A percentile compares a stretch with the other conserved stretches of the same genome.
Evolutionary conservation across 2,797 vertebrate genomes (phyloP).

Genomic region (Crocidura indochinensis): DNA sequence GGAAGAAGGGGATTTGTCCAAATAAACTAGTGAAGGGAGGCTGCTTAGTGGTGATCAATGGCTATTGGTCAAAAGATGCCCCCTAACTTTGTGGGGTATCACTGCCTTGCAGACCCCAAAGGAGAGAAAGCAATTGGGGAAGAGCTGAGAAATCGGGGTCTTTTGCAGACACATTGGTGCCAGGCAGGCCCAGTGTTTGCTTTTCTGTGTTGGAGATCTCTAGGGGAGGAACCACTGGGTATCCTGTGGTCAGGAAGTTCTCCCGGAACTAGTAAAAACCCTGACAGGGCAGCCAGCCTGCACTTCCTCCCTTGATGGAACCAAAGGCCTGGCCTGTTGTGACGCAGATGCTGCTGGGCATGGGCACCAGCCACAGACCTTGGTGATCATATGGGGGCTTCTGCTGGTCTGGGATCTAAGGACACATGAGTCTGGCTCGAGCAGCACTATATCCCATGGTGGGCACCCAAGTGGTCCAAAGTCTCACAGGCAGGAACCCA

Average conservation of each 20-base stretch:
- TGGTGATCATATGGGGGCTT: not conserved
- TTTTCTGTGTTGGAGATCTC: conserved; percentile 81
- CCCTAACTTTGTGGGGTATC: not conserved
- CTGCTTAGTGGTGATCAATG: not conserved
- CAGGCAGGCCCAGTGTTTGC: conserved; percentile 58
- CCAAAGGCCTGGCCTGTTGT: conserved; percentile 49
- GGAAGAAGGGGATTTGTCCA: not conserved
- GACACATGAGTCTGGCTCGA: not conserved
- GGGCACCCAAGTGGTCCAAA: not conserved
- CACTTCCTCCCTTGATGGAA: conserved; percentile 72
- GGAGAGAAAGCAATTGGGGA: not conserved
- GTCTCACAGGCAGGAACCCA: not conserved
- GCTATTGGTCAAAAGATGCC: not conserved
- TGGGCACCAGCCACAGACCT: not conserved
- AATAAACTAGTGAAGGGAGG: not conserved
- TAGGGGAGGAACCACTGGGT: conserved; percentile 55
- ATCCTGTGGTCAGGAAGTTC: conserved; percentile 78
- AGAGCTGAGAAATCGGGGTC: not conserved
- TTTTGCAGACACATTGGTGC: not conserved
- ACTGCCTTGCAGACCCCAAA: not conserved
- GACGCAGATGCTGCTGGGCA: not conserved
- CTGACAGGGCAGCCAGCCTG: conserved; percentile 74
- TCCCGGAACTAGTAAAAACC: conserved; percentile 71
- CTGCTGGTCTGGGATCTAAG: not conserved
- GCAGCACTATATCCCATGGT: not conserved